Conservation (phyloP, 1,140 invertebrate genomes). For the Sycobia sp. region DNA sequence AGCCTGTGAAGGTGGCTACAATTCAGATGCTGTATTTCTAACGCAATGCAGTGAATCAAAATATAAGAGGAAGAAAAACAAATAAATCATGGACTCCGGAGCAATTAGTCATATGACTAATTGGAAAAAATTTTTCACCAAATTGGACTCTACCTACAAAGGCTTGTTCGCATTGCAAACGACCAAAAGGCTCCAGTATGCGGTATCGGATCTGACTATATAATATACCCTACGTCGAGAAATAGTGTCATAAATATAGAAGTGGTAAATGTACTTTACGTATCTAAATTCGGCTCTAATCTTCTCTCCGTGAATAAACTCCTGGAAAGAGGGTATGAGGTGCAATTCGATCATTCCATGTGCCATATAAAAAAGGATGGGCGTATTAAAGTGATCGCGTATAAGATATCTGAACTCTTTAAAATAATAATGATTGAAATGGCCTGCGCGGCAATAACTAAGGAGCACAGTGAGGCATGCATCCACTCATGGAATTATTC, state of each 20-base stretch:
- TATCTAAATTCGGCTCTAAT: no score
- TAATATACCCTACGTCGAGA: no score
- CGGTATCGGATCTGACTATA: no score
- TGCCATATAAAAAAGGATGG: background rate
- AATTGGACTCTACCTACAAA: slow-evolving; percentile 1
- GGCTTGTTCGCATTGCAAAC: no score
- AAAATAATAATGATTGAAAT: background rate
- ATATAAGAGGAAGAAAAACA: slow-evolving; percentile 1
- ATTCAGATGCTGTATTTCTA: no score
- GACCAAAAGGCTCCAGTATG: no score
- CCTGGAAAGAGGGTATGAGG: no score
- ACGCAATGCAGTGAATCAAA: no score
- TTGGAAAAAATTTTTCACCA: slow-evolving; percentile 23
- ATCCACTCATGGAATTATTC: slow-evolving; percentile 30
- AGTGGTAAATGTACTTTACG: slow-evolving; percentile 43
- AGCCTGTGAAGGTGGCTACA: no score
- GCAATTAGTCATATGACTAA: background rate
- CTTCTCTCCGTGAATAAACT: no score
- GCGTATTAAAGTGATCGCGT: background rate
- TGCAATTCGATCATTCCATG: no score
- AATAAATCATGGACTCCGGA: background rate
- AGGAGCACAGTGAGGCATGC: slow-evolving; percentile 9
- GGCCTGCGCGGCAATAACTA: background rate
- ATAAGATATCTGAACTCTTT: slow-evolving; percentile 14
- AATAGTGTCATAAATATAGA: slow-evolving; percentile 1